These are phyloP conservation scores for Ligdia adustata DNA, from an alignment of 2,888 invertebrate genomes.

Conservation along the genomic window DNA sequence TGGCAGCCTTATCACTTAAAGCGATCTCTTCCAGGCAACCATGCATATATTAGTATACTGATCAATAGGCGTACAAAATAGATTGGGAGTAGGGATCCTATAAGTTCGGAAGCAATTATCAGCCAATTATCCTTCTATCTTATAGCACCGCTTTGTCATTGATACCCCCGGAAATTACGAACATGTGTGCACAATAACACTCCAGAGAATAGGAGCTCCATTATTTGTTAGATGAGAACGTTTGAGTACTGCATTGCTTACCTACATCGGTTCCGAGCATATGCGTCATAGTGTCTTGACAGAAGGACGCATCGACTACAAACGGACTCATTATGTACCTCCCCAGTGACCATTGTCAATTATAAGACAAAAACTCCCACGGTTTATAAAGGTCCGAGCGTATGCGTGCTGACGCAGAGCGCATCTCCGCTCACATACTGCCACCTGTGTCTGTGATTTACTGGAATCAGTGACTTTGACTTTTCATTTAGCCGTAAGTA, in stretches of 20 bases:
- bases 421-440: conserved; percentile 67
- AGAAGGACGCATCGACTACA: conserved; percentile 79
- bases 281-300: conserved; percentile 69
- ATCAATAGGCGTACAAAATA: background rate
- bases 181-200: conserved; percentile 39
- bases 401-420: conserved; percentile 70
- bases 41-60: no score
- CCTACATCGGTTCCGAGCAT: conserved; percentile 55
- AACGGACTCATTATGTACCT: conserved; percentile 80
- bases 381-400: conserved; percentile 78
- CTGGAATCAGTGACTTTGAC: conserved; percentile 27
- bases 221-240: conserved; percentile 58
- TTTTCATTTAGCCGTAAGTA: conserved; percentile 23
- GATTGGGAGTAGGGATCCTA: no score
- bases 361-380: conserved; percentile 81
- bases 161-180: conserved; percentile 33
- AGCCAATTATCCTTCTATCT: conserved; percentile 9
- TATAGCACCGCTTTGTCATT: conserved; percentile 23
- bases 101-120: conserved; percentile 4
- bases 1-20: no score
- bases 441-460: conserved; percentile 58
- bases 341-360: conserved; percentile 78
- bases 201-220: conserved; percentile 47
- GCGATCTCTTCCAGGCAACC: no score
- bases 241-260: conserved; percentile 52